Percentiles rank a stretch among this genome's conserved stretches.
Conservation (phyloP, 2,888 invertebrate species). For the Mesoligia furuncula region DNA sequence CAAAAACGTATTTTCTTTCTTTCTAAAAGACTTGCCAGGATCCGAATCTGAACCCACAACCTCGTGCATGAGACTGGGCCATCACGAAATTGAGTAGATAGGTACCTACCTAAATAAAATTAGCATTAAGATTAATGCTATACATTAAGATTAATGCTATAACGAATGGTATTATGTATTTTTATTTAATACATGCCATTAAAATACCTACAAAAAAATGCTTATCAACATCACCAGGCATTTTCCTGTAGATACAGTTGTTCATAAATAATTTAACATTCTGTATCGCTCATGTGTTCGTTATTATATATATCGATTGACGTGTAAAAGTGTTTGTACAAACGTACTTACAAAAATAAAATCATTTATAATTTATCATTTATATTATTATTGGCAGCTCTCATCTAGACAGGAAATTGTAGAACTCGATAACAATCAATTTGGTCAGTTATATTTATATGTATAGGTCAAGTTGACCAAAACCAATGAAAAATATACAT, state of each 20-base stretch:
- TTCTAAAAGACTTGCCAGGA: too few relatives aligned
- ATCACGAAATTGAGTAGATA: background rate
- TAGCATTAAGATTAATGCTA: too few relatives aligned
- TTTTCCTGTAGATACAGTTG: slow-evolving; percentile 7
- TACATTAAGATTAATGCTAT: too few relatives aligned
- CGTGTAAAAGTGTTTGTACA: too few relatives aligned
- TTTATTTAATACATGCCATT: background rate
- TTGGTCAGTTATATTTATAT: background rate
- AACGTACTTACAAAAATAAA: too few relatives aligned
- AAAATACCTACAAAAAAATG: background rate
- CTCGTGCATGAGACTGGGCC: background rate
- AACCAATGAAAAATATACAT: background rate
- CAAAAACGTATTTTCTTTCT: too few relatives aligned
- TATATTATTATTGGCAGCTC: too few relatives aligned
- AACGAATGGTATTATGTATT: too few relatives aligned
- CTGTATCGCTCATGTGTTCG: background rate
- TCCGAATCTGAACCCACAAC: background rate
- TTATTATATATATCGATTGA: too few relatives aligned
- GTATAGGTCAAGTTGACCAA: background rate
- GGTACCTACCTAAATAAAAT: too few relatives aligned
- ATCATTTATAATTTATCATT: too few relatives aligned
- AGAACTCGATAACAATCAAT: slow-evolving; percentile 6
- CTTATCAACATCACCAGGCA: slow-evolving; percentile 12
- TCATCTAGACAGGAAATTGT: slow-evolving; percentile 15
- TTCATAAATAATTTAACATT: slow-evolving; percentile 9